Evolutionary conservation across 2,113 vertebrate species (phyloP).

Genomic region (Rhabdomys dilectus): DNA sequence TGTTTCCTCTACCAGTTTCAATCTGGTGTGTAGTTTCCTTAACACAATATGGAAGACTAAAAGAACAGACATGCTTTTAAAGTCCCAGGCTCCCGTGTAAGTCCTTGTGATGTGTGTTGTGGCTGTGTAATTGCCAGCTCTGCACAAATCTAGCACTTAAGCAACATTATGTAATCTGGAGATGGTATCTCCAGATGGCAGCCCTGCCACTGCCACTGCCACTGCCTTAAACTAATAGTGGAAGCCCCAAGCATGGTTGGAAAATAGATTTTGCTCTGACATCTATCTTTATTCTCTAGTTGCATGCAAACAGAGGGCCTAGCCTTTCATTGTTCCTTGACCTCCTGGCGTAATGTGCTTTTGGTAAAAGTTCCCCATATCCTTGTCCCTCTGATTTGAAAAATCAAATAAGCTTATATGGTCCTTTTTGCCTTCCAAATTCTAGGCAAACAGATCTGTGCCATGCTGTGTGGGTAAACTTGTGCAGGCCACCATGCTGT

Average conservation of each 20-base stretch:
- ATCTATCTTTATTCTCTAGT: slow-evolving; percentile 40
- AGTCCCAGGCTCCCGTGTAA: background rate
- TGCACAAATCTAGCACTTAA: slow-evolving; percentile 15
- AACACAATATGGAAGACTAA: slow-evolving; percentile 4
- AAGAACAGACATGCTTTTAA: background rate
- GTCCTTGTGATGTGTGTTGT: background rate
- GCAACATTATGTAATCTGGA: slow-evolving; percentile 55
- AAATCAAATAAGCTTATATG: slow-evolving; percentile 12
- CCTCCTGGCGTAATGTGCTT: background rate
- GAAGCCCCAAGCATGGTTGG: background rate
- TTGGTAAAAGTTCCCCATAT: background rate
- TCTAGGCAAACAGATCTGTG: slow-evolving; percentile 18
- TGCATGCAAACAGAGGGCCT: slow-evolving; percentile 2
- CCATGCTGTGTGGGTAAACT: background rate
- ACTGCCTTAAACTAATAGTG: background rate
- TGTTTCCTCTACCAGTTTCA: slow-evolving; percentile 45
- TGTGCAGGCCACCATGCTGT: background rate
- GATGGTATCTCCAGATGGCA: slow-evolving; percentile 58
- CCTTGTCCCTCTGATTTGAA: background rate
- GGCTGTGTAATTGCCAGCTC: slow-evolving; percentile 42
- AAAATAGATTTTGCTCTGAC: slow-evolving; percentile 41
- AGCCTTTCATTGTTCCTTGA: slow-evolving; percentile 36
- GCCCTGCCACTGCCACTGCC: background rate
- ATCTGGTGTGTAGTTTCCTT: slow-evolving; percentile 52
- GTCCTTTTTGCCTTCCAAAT: slow-evolving; percentile 31